Evolutionary conservation across 1,140 invertebrate genomes (phyloP), one percentile per base, ranked within the genome.

Genomic region (Drosophila malerkotliana): DNA sequence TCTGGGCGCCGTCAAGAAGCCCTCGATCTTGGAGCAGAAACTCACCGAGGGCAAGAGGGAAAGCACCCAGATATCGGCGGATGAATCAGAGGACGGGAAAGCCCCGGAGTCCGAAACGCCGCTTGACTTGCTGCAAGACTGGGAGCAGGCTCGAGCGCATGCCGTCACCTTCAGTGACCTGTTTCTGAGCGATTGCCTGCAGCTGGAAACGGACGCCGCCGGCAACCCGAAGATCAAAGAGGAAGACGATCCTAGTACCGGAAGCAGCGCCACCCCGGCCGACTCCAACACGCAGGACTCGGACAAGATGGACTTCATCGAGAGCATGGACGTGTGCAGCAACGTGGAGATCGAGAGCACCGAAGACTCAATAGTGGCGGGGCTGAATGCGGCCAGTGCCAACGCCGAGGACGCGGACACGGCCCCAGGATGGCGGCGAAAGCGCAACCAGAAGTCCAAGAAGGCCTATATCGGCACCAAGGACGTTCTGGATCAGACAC

Each of bases 11-110:
- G 83, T 91, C 0, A 90, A 92, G 76, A 91, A 93, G 74, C 90
- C 91, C 30, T 93, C 93, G 10, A 93, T 93, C 68, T 78, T 93
- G 9, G 93, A 93, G 62, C 92, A 93, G 71, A 93, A 93, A 44
- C 62, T 93, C 12, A 93, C 92, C 5, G 90, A 92, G 63, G 89
- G 92, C 4, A 92, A 91, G 12, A 85, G 91, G 26, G 79, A 92
- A 26, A 49, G 63, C 2, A 41, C 49, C 21, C 61, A 74, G 30
- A 4, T 75, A 8, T 4, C 73, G 4, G 62, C 89, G 28, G 92
- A 92, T 34, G 91, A 92, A 32, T 47, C 78, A 7, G 92, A 92
- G 5, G 90, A 74, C 47, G 68, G 53, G 24, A 88, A 76, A 34
- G 14, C 37, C 8, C 18, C 54, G 26, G 76, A 89, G 47, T 77